Evolutionary conservation across 2,113 vertebrate genomes (phyloP), one percentile per base, ranked within the genome.

Genomic region (Ibidorhyncha struthersii): DNA sequence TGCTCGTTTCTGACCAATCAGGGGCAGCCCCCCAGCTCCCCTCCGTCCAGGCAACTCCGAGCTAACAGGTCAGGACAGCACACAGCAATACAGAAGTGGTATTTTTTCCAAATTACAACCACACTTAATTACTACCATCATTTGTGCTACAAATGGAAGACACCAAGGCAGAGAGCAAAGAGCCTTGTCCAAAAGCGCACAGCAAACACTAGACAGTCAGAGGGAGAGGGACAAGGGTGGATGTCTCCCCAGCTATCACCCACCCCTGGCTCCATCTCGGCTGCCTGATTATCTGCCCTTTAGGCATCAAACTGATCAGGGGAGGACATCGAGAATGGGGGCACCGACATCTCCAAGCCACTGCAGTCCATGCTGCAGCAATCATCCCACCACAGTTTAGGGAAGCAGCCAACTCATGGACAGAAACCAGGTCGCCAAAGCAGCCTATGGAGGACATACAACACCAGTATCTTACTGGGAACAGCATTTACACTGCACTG

Each of bases 31-130:
- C 23, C 36, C 45, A 77, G 71, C 84, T 59, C 49, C 40, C 5
- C 67, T 74, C 66, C 7, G 1, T 36, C 27, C 4, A 0, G 6
- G 20, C 3, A 4, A 38, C 34, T 34, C 65, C 2, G 0, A 53
- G 14, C 30, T 10, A 34, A 16, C 43, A 21, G 38, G 34, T 40
- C 7, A 0, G 82, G 22, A 43, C n/a, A 30, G 27, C 58, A 19
- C 50, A 14, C 50, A 47, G 29, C 17, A 45, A 52, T 9, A 26
- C 45, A 34, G 17, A 80, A 40, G 26, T 7, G 16, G 11, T 10
- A 30, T 8, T 15, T 10, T n/a, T 20, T 25, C 43, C 43, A 29
- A 16, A 50, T 63, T 29, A 56, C 27, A 81, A 12, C 29, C 29
- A 6, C 8, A 3, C 22, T 34, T 43, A 23, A 56, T 20, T 62